A percentile compares a stretch with the other conserved stretches of the same genome.
phyloP scores from a whole-genome alignment of 2,113 vertebrate species.

The Menura novaehollandiae region DNA sequence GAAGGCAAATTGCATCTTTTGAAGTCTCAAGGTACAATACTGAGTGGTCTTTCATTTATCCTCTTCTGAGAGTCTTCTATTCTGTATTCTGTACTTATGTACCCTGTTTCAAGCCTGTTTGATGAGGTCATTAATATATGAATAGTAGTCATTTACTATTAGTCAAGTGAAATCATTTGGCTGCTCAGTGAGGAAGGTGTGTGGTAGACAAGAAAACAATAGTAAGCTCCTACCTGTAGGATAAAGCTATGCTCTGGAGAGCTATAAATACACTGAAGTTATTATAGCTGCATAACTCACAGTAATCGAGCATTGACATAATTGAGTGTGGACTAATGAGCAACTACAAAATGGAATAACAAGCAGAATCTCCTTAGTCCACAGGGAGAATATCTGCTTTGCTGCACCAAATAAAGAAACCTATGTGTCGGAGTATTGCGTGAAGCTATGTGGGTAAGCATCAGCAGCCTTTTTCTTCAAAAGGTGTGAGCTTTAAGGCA shows the following conservation, averaged over 20 bases:
- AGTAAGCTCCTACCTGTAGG: neutral
- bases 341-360: neutral
- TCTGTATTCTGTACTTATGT: neutral
- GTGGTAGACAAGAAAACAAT: neutral
- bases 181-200: neutral
- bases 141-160: neutral
- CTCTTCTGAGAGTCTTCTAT: neutral
- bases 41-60: neutral
- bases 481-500: neutral
- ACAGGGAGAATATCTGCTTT: neutral
- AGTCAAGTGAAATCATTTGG: neutral
- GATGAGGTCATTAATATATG: neutral
- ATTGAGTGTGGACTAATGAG: neutral
- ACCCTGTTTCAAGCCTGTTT: neutral
- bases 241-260: neutral
- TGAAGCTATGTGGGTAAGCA: neutral
- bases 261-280: neutral
- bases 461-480: neutral
- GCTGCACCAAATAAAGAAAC: neutral
- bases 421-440: neutral
- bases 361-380: neutral
- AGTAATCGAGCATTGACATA: neutral
- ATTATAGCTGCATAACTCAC: neutral
- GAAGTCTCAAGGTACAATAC: neutral
- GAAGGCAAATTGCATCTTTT: neutral